Evolutionary conservation across 1,140 invertebrate species (phyloP), one percentile per base, ranked within the genome.

Genomic region (Temnothorax longispinosus): DNA sequence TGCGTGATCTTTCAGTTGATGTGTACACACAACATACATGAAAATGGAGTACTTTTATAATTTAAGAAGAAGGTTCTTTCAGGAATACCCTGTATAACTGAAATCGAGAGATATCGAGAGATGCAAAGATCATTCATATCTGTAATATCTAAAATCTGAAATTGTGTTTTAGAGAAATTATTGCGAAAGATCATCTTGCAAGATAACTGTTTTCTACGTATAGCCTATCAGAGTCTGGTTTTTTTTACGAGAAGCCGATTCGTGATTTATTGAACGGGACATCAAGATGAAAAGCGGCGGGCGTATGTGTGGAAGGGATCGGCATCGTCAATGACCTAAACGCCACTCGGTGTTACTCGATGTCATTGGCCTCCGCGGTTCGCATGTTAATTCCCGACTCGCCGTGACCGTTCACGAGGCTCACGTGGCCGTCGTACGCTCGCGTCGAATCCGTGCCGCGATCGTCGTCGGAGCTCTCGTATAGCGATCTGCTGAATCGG

Each of bases 311-410:
- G 47, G 54, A n/a, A 58, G 85, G 81, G 80, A 65, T 69, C 74
- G 74, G 75, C 38, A 67, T 90, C 89, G 41, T 35, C 78, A 41
- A 72, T 87, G 89, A 90, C 77, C 88, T 78, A 62, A 88, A 89
- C 86, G 88, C 47, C 75, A 87, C 54, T 84, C 84, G 88, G 91
- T 93, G 92, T 92, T 92, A 93, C 85, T 92, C 86, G 91, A 91
- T 93, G 92, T 93, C 92, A 92, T 92, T 93, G 92, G 92, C 91
- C 92, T 91, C 87, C 87, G 86, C 74, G 77, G 52, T 88, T 89
- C 86, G 91, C 87, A 91, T 92, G 91, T 92, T 92, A 92, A 92
- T 92, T 87, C 88, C 47, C 27, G 41, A 21, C 47, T 56, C 80
- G 60, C 21, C 60, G 76, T 60, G 64, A n/a, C n/a, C 85, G 76